Conservation (phyloP, 2,888 invertebrate species). For the Augiades crinisus region DNA sequence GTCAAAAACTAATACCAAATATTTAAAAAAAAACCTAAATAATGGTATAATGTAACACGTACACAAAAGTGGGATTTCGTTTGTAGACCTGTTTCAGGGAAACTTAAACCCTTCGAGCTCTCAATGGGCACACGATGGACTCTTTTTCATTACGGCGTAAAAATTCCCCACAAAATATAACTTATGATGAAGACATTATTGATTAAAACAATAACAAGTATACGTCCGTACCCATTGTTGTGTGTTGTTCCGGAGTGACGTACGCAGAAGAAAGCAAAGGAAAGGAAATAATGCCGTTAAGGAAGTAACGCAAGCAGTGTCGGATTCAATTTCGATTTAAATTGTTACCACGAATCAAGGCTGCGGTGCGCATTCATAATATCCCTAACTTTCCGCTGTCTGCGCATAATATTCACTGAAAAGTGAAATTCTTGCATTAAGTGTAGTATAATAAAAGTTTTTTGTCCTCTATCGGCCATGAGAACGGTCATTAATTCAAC, state of each 20-base stretch:
- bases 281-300: slow-evolving; percentile 16
- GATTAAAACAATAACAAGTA: no score
- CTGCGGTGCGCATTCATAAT: background rate
- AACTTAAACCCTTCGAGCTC: no score
- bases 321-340: slow-evolving; percentile 8
- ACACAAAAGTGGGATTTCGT: no score
- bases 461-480: slow-evolving; percentile 2
- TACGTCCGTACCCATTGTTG: no score
- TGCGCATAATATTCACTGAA: background rate
- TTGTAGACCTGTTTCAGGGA: no score
- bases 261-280: slow-evolving; percentile 31
- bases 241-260: slow-evolving; percentile 5
- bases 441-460: slow-evolving; percentile 2
- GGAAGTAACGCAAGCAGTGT: background rate
- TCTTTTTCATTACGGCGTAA: no score
- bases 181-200: no score
- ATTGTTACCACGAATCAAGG: background rate
- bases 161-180: no score
- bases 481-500: slow-evolving; percentile 34
- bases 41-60: no score
- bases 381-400: slow-evolving; percentile 3
- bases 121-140: no score
- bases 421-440: background rate
- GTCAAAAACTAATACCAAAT: no score
- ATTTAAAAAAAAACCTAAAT: no score